A percentile compares a stretch with the other conserved stretches of the same genome.
phyloP scores from a whole-genome alignment of 2,113 vertebrate genomes.

The Cricetomys ansorgei region DNA sequence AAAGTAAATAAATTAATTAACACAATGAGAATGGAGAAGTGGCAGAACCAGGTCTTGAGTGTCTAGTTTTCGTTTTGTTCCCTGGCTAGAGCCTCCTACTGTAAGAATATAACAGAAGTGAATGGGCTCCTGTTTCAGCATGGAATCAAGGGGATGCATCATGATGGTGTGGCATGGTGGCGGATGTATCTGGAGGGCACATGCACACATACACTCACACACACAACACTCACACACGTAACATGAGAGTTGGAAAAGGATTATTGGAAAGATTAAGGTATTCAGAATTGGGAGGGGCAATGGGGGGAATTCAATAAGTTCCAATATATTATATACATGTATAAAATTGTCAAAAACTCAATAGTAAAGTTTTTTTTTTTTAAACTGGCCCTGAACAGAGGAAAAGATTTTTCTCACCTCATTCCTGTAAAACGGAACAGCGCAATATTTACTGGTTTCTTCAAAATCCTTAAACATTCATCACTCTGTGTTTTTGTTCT shows the following conservation, averaged over 20 bases:
- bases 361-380: background rate
- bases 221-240: background rate
- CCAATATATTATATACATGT: background rate
- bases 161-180: background rate
- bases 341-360: background rate
- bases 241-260: too few species aligned
- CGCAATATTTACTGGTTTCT: background rate
- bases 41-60: background rate
- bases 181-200: background rate
- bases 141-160: background rate
- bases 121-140: background rate
- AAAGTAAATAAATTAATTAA: background rate
- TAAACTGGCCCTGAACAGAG: background rate
- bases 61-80: background rate
- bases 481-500: background rate
- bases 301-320: background rate
- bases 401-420: background rate
- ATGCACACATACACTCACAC: background rate
- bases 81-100: too few species aligned
- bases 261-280: background rate
- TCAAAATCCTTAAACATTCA: constrained; percentile 26
- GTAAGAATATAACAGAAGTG: background rate
- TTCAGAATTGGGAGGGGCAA: background rate
- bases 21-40: background rate
- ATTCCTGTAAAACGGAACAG: background rate